Conservation (phyloP, 2,888 invertebrate species). For the Eupithecia exiguata region DNA sequence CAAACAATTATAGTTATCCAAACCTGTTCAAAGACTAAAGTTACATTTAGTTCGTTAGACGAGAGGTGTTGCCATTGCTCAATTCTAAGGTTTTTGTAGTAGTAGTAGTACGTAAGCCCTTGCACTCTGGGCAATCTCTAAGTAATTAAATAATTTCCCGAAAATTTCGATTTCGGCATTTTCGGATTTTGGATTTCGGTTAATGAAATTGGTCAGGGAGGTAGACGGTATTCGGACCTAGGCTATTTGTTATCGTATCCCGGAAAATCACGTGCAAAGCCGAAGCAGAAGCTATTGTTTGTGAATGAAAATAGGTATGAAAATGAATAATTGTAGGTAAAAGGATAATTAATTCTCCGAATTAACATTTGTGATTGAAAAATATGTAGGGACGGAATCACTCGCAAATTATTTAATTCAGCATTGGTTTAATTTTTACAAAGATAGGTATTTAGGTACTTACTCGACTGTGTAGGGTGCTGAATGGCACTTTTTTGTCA, state of each 20-base stretch:
- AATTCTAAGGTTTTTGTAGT: no score
- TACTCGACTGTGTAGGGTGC: neutral
- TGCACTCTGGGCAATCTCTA: no score
- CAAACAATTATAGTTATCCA: no score
- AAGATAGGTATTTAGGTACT: neutral
- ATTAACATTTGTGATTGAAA: neutral
- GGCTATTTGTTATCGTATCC: neutral
- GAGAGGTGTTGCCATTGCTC: no score
- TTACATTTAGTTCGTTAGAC: no score
- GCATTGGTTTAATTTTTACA: neutral
- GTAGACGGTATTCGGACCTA: neutral
- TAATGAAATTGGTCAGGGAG: neutral
- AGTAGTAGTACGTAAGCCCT: no score
- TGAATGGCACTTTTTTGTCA: neutral
- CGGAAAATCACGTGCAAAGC: neutral
- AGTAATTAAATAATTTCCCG: no score
- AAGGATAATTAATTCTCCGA: neutral
- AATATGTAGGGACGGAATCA: neutral
- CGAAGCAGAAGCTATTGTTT: neutral
- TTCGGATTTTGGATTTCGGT: no score
- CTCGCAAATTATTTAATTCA: neutral
- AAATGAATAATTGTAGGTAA: neutral
- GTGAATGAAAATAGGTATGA: neutral
- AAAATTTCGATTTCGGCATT: no score
- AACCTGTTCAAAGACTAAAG: no score